A percentile compares a stretch with the other conserved stretches of the same genome.
phyloP scores from a whole-genome alignment of 2,113 vertebrate genomes.

The Pterophyllum scalare region DNA sequence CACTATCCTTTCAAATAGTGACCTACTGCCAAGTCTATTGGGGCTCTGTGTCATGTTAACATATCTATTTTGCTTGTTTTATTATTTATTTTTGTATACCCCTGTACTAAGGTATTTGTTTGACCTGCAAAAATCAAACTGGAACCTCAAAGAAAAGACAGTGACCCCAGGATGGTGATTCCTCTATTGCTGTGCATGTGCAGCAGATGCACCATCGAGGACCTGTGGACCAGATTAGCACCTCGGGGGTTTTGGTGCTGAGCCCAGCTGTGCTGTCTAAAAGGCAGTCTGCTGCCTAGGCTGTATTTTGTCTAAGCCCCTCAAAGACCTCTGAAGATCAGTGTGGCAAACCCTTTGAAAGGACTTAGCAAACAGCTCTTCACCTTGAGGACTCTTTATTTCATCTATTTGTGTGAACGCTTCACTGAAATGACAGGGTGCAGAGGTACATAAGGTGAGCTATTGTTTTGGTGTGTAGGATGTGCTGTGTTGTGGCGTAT shows the following conservation, averaged over 20 bases:
- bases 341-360: slow-evolving; percentile 43
- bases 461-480: slow-evolving; percentile 58
- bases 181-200: slow-evolving; percentile 45
- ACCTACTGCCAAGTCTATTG: neutral
- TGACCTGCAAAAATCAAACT: slow-evolving; percentile 53
- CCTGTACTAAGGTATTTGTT: neutral
- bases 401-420: slow-evolving; percentile 48
- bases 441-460: slow-evolving; percentile 61
- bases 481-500: slow-evolving; percentile 46
- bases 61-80: neutral
- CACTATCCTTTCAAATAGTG: neutral
- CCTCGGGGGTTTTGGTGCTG: slow-evolving; percentile 58
- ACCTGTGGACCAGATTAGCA: slow-evolving; percentile 75
- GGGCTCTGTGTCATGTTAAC: neutral
- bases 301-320: slow-evolving; percentile 66
- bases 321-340: slow-evolving; percentile 51
- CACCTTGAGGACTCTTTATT: slow-evolving; percentile 49
- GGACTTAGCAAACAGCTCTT: slow-evolving; percentile 47
- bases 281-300: slow-evolving; percentile 33
- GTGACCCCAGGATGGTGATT: slow-evolving; percentile 47
- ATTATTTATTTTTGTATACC: neutral
- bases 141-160: slow-evolving; percentile 2
- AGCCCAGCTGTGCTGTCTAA: slow-evolving; percentile 76
- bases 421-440: slow-evolving; percentile 49
- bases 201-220: slow-evolving; percentile 66